Evolutionary conservation across 1,140 invertebrate species (phyloP), one percentile per base, ranked within the genome.

Genomic region (Hermatobates lingyangjiaoensis): DNA sequence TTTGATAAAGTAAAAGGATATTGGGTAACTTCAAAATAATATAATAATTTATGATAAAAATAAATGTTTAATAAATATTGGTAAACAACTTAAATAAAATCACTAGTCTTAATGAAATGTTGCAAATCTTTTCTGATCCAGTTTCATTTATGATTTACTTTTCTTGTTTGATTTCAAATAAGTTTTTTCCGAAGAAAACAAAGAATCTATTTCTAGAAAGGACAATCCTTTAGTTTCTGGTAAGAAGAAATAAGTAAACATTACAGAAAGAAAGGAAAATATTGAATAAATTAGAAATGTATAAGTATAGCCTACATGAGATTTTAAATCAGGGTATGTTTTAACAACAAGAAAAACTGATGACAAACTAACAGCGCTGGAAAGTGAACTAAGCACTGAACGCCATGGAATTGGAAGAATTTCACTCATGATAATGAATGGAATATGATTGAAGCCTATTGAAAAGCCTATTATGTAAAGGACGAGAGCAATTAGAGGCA

Each of bases 161-260:
- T n/a, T n/a, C n/a, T n/a, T n/a, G n/a, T n/a, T n/a, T n/a, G n/a
- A n/a, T n/a, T n/a, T n/a, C n/a, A n/a, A n/a, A n/a, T n/a, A n/a
- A n/a, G 27, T 14, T 30, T 24, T 27, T 18, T 57, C 54, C 1
- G 44, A 50, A 51, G 62, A 57, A 53, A 64, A 64, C 38, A 56
- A 56, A 20, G 58, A 53, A 52, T 63, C 59, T 14, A 75, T 71
- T 60, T 76, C 73, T 50, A 74, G 71, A 20, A 75, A 58, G 5
- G 58, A 65, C 51, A 66, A 68, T 0, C 72, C 72, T 57, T 74
- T 74, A 1, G 73, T 76, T 62, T 76, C 74, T 20, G 74, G 74
- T 12, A 76, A 60, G 24, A 69, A 62, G 26, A 71, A 59, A 12
- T 59, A 62, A 30, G 72, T 60, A 49, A 73, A 56, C 63, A 72